A percentile compares a stretch with the other conserved stretches of the same genome.
These are phyloP conservation scores for Orcinus orca DNA, from an alignment of 2,113 vertebrate species.

Conservation along the genomic window DNA sequence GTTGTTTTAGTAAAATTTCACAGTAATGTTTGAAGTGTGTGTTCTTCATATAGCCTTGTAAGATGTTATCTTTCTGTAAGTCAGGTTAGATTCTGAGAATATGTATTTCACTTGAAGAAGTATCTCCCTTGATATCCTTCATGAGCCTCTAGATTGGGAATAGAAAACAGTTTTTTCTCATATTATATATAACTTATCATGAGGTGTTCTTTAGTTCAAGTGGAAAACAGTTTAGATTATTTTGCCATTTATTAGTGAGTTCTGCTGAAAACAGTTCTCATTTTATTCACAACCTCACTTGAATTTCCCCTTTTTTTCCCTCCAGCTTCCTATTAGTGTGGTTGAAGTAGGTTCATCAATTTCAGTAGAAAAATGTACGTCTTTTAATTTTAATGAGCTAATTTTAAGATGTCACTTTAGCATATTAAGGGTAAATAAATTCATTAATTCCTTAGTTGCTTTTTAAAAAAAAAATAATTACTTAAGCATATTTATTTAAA, in stretches of 20 bases:
- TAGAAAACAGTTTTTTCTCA: slow-evolving; percentile 4
- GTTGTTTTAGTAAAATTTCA: slow-evolving; percentile 30
- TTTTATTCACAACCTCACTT: not conserved
- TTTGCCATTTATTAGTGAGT: not conserved
- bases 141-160: slow-evolving; percentile 33
- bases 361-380: not conserved
- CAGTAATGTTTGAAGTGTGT: not conserved
- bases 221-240: slow-evolving; percentile 22
- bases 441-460: not conserved
- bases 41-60: not conserved
- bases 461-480: not conserved
- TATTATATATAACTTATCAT: not conserved
- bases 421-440: not conserved
- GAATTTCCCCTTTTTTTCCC: not conserved
- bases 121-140: not conserved
- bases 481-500: slow-evolving; percentile 14
- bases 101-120: not conserved
- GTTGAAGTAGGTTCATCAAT: not conserved
- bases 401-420: slow-evolving; percentile 33
- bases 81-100: slow-evolving; percentile 30
- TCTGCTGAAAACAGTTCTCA: not conserved
- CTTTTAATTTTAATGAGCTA: slow-evolving; percentile 34
- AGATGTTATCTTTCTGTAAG: not conserved
- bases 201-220: slow-evolving; percentile 4
- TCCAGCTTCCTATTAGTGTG: not conserved